These are phyloP conservation scores for Taphrorychus bicolor DNA, from an alignment of 2,888 invertebrate genomes.

Conservation along the genomic window DNA sequence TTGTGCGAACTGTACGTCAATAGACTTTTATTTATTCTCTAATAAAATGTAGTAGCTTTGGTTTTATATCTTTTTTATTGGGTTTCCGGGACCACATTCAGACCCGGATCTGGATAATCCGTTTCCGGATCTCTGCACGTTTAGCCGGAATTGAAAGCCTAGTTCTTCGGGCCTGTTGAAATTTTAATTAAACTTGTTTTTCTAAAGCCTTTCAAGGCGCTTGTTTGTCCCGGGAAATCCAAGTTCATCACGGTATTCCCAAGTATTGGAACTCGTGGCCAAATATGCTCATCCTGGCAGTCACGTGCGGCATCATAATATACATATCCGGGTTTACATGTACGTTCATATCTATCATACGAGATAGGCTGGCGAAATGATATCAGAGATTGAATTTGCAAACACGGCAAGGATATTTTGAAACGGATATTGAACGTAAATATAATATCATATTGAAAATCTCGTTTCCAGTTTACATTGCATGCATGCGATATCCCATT, in stretches of 20 bases:
- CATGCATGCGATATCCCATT: not conserved
- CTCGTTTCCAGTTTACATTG: constrained; percentile 19
- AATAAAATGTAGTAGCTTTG: constrained; percentile 26
- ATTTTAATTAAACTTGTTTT: constrained; percentile 7
- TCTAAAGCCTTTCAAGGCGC: not conserved
- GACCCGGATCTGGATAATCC: constrained; percentile 7
- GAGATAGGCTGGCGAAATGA: not conserved
- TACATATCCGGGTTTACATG: not conserved
- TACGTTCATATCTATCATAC: not conserved
- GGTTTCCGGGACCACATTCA: constrained; percentile 5
- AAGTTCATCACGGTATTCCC: not conserved
- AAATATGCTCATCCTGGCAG: not conserved
- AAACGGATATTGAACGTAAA: constrained; percentile 37
- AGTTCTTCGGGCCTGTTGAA: constrained; percentile 3
- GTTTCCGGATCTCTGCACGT: constrained; percentile 7
- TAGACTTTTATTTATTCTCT: constrained; percentile 25
- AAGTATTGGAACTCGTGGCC: not conserved
- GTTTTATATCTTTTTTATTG: constrained; percentile 20
- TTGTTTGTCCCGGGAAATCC: not conserved
- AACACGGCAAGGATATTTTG: constrained; percentile 29
- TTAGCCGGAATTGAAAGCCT: constrained; percentile 6
- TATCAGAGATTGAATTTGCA: constrained; percentile 19
- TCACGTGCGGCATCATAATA: not conserved
- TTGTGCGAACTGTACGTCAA: constrained; percentile 26
- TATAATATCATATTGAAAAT: constrained; percentile 30